Percentiles rank a stretch among this genome's conserved stretches.
Evolutionary conservation across 2,888 invertebrate species (phyloP).

Genomic region (Chironomus tentans): DNA sequence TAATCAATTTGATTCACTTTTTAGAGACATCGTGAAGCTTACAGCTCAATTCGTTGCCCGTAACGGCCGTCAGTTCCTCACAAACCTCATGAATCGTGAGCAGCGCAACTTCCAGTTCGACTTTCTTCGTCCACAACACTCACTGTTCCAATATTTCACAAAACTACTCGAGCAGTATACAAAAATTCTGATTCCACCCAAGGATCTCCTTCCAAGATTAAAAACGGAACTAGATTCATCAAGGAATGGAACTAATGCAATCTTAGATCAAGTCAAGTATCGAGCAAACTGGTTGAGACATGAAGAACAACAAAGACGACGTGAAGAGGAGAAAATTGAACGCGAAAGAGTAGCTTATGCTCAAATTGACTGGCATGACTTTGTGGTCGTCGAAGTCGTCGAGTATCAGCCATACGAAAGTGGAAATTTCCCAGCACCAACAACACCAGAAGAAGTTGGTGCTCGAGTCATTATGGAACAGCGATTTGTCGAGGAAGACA

Average conservation of each 20-base stretch:
- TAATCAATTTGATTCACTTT: too few relatives aligned
- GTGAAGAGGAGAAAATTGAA: slow-evolving; percentile 92
- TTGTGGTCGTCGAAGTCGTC: slow-evolving; percentile 98
- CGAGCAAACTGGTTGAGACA: slow-evolving; percentile 95
- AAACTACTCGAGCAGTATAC: slow-evolving; percentile 97
- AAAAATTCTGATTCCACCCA: slow-evolving; percentile 91
- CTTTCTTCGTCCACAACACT: slow-evolving; percentile 96
- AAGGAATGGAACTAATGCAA: slow-evolving; percentile 46
- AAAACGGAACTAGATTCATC: slow-evolving; percentile 65
- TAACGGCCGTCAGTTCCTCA: slow-evolving; percentile 95
- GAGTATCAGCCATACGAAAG: slow-evolving; percentile 96
- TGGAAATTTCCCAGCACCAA: slow-evolving; percentile 93
- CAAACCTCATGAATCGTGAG: slow-evolving; percentile 96
- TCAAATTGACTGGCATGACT: slow-evolving; percentile 99
- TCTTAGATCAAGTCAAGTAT: slow-evolving; percentile 84
- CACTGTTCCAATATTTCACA: slow-evolving; percentile 96
- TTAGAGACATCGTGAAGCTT: slow-evolving; percentile 81
- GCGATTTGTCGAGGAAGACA: slow-evolving; percentile 63
- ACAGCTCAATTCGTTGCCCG: slow-evolving; percentile 98
- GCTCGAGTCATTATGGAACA: slow-evolving; percentile 72
- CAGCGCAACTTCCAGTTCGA: slow-evolving; percentile 98
- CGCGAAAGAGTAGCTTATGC: slow-evolving; percentile 92
- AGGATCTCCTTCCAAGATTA: slow-evolving; percentile 72
- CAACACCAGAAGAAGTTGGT: slow-evolving; percentile 94
- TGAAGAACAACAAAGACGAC: slow-evolving; percentile 83